Evolutionary conservation across 2,113 vertebrate genomes (phyloP), one percentile per base, ranked within the genome.

Genomic region (Orientallactaga bullata): DNA sequence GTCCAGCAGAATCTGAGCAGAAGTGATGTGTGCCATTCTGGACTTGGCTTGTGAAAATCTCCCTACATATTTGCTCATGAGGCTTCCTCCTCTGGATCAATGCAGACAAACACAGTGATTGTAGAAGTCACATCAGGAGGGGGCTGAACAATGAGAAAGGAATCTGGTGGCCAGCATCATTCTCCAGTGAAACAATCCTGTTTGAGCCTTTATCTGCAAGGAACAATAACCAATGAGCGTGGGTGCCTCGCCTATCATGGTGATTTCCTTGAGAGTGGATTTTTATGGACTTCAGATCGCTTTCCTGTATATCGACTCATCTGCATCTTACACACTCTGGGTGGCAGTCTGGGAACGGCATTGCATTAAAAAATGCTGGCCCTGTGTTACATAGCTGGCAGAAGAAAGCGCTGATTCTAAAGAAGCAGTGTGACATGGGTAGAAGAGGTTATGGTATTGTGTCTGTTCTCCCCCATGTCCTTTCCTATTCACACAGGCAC

Each of bases 251-350:
- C 61, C 61, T 37, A 63, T 30, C 32, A 39, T 3, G 5, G 21
- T 1, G 73, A 20, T 77, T 69, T 72, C 65, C n/a, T n/a, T 42
- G 26, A 55, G 51, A 65, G 69, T 47, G 47, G 37, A 42, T 65
- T 74, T 78, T 88, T 30, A 74, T 76, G 61, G 77, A 55, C 30
- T 87, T 69, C 78, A 78, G 61, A 73, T 72, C 81, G 42, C 61
- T 73, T 81, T 85, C 35, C 58, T 39, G 73, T 24, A 7, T 69
- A 4, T 7, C 23, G 72, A n/a, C 72, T 87, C 51, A 51, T 74
- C 37, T 55, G 63, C 72, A 84, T 82, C 68, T 84, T 78, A 51
- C 12, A 60, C 4, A 89, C 81, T 81, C 96, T 88, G 94, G 91
- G 77, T 74, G 89, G 77, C 94, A 78, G 77, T 80, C 85, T 89